phyloP scores from a whole-genome alignment of 2,888 invertebrate species.

The Keiferia lycopersicella region DNA sequence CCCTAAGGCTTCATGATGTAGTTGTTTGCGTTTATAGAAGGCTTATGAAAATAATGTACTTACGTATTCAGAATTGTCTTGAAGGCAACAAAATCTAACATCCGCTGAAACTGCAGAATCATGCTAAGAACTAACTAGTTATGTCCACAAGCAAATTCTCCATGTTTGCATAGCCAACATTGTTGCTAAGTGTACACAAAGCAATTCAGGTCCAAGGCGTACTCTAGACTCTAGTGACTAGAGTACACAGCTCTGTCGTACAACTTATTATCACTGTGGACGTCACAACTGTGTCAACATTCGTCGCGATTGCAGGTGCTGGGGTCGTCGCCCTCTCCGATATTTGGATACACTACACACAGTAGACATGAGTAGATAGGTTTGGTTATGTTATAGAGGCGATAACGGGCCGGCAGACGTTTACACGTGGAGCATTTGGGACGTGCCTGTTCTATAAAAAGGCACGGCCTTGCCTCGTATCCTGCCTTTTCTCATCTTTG shows the following conservation, averaged over 20 bases:
- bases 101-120: not conserved
- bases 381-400: constrained; percentile 36
- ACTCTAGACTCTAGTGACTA: constrained; percentile 19
- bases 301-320: constrained; percentile 75
- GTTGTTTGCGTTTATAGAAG: no score
- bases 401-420: constrained; percentile 62
- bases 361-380: constrained; percentile 42
- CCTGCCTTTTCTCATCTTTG: constrained; percentile 1
- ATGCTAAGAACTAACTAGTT: not conserved
- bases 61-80: not conserved
- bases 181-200: constrained; percentile 16
- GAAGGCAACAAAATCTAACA: not conserved
- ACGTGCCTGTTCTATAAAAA: constrained; percentile 29
- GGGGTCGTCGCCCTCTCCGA: constrained; percentile 72
- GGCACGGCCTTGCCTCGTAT: constrained; percentile 23
- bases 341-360: constrained; percentile 74
- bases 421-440: constrained; percentile 37
- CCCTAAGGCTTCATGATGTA: no score
- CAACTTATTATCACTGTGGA: constrained; percentile 70
- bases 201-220: not conserved
- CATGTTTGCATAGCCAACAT: constrained; percentile 6
- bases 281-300: constrained; percentile 72
- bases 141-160: not conserved
- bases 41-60: not conserved
- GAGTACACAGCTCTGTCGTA: constrained; percentile 53